phyloP scores from a whole-genome alignment of 1,140 invertebrate genomes.

The Tetramorium simillimum region DNA sequence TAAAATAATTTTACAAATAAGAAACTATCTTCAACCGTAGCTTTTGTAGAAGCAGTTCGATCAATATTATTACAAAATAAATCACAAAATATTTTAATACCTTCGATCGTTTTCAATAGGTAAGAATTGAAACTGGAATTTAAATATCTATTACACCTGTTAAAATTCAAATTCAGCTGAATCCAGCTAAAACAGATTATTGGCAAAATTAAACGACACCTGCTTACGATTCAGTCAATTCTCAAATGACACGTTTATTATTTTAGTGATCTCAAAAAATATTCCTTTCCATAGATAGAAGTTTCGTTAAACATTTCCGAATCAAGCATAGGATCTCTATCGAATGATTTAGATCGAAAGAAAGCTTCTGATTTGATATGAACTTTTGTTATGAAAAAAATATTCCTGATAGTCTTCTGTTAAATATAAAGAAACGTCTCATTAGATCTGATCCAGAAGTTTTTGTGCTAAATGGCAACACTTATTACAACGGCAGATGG shows the following conservation, averaged over 20 bases:
- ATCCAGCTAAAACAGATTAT: not conserved
- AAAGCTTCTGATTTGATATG: not conserved
- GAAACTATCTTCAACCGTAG: not conserved
- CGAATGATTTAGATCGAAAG: not conserved
- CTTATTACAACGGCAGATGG: slow-evolving; percentile 60
- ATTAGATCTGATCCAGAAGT: slow-evolving; percentile 44
- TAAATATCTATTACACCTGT: not conserved
- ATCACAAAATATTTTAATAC: not conserved
- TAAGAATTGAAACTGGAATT: not conserved
- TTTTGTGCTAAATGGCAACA: slow-evolving; percentile 45
- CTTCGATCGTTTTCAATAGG: not conserved
- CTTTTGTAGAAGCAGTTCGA: not conserved
- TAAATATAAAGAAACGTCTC: slow-evolving; percentile 48
- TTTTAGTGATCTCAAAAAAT: slow-evolving; percentile 35
- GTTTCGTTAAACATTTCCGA: not conserved
- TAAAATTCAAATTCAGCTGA: not conserved
- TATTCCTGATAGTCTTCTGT: slow-evolving; percentile 43
- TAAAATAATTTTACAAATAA: not conserved
- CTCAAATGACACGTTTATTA: slow-evolving; percentile 16
- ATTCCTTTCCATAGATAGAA: slow-evolving; percentile 6
- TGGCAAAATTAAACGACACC: not conserved
- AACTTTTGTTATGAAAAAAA: not conserved
- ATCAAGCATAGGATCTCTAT: slow-evolving; percentile 25
- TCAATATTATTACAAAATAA: not conserved
- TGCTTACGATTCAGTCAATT: not conserved